A percentile compares a stretch with the other conserved stretches of the same genome.
phyloP scores from a whole-genome alignment of 2,113 vertebrate genomes.

The Ceyx cyanopectus region DNA sequence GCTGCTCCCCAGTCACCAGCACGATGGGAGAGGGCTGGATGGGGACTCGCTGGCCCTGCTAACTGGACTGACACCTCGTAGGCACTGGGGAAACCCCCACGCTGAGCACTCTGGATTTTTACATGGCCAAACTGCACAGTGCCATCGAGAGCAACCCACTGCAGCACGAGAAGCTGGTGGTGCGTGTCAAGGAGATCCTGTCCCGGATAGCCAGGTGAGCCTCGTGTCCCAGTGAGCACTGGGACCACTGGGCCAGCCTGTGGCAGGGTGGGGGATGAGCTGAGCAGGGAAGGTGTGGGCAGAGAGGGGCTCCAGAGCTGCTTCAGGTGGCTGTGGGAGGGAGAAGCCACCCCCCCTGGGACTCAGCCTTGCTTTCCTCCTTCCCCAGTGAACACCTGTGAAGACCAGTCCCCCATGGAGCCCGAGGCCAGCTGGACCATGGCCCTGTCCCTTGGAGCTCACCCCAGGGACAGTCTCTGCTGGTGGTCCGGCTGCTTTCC shows the following conservation, averaged over 20 bases:
- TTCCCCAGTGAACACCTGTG: conserved; percentile 61
- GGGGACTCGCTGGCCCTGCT: background rate
- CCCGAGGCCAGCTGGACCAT: background rate
- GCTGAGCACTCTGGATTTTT: conserved; percentile 91
- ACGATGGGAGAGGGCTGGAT: accelerated
- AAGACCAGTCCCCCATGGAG: background rate
- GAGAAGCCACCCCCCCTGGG: background rate
- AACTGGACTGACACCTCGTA: conserved; percentile 8
- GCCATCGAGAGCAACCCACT: conserved; percentile 90
- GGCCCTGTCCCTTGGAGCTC: conserved; percentile 21
- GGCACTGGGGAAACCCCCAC: conserved; percentile 94
- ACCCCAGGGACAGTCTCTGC: background rate
- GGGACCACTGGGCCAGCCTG: background rate
- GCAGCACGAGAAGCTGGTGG: conserved; percentile 88
- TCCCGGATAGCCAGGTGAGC: conserved; percentile 92
- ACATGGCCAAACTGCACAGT: conserved; percentile 91
- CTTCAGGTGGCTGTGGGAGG: accelerated
- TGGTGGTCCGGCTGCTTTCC: background rate
- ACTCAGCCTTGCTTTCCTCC: background rate
- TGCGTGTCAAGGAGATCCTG: conserved; percentile 91
- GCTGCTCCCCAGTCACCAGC: background rate
- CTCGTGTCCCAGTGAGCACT: accelerated
- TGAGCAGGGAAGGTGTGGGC: background rate
- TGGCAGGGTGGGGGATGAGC: background rate
- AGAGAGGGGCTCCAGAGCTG: background rate